Conservation (phyloP, 1,140 invertebrate species). For the Pemphigus obesinymphae region DNA sequence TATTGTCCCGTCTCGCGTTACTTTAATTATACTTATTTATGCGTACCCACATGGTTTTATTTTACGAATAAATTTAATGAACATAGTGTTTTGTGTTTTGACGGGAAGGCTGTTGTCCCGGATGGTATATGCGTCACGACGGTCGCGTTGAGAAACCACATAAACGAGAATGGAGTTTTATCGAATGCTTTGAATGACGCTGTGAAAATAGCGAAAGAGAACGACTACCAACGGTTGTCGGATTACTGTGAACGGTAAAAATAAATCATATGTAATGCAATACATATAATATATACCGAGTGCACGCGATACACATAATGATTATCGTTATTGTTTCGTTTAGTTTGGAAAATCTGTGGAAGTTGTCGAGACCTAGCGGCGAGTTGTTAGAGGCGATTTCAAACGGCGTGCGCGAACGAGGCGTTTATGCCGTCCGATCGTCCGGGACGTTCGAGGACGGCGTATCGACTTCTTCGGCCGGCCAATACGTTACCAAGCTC, state of each 20-base stretch:
- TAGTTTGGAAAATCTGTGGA: slow-evolving; percentile 38
- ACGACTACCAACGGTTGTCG: background rate
- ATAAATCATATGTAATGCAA: background rate
- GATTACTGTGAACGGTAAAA: slow-evolving; percentile 7
- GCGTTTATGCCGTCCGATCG: slow-evolving; percentile 55
- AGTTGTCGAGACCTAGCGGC: background rate
- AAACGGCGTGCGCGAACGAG: background rate
- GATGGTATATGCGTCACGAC: slow-evolving; percentile 19
- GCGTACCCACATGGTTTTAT: background rate
- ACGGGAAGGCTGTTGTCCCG: background rate
- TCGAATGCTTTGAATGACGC: background rate
- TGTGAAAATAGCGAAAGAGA: background rate
- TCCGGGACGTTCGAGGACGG: slow-evolving; percentile 74
- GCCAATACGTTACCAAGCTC: slow-evolving; percentile 74
- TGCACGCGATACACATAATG: background rate
- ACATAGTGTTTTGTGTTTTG: background rate
- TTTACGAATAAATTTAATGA: background rate
- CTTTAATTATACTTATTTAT: background rate
- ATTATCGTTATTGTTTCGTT: background rate
- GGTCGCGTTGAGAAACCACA: background rate
- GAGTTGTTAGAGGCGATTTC: slow-evolving; percentile 24
- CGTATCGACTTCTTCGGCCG: slow-evolving; percentile 72
- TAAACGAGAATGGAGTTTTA: slow-evolving; percentile 27
- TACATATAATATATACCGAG: background rate
- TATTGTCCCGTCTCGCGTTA: too few relatives aligned